These are phyloP conservation scores for Eumerus sabulonum DNA, from an alignment of 2,888 invertebrate species.

Conservation along the genomic window DNA sequence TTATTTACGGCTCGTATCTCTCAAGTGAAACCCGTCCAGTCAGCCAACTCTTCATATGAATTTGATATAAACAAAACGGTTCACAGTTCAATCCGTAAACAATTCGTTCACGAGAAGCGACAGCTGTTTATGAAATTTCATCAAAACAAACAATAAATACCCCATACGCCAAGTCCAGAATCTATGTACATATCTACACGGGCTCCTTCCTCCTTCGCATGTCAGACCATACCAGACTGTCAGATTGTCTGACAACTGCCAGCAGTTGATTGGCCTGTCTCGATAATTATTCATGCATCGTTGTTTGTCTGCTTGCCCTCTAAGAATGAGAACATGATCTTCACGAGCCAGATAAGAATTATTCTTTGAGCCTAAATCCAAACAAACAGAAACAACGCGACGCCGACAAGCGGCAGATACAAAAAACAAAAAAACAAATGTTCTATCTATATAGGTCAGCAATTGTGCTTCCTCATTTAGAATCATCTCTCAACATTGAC, in stretches of 20 bases:
- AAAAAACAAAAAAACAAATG: too few species aligned
- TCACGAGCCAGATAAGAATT: constrained; percentile 49
- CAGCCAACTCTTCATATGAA: too few species aligned
- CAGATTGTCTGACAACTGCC: too few species aligned
- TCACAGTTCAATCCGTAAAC: constrained; percentile 17
- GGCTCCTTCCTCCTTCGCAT: constrained; percentile 6
- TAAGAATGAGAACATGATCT: constrained; percentile 16
- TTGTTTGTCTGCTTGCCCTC: constrained; percentile 21
- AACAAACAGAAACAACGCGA: constrained; percentile 11
- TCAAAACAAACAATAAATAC: constrained; percentile 38
- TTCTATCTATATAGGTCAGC: constrained; percentile 49
- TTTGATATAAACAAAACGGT: too few species aligned
- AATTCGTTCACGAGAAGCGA: constrained; percentile 21
- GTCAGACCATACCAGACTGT: too few species aligned
- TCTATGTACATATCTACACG: background rate
- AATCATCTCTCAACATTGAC: constrained; percentile 12
- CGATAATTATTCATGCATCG: background rate
- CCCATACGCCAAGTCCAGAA: background rate
- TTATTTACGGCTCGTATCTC: too few species aligned
- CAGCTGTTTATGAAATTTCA: constrained; percentile 42
- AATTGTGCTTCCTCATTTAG: constrained; percentile 43
- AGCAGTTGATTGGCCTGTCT: background rate
- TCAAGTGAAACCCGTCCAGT: too few species aligned
- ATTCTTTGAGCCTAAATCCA: constrained; percentile 46
- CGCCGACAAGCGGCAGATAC: too few species aligned